phyloP scores from a whole-genome alignment of 2,797 vertebrate species.

The Notolepis coatsorum region DNA sequence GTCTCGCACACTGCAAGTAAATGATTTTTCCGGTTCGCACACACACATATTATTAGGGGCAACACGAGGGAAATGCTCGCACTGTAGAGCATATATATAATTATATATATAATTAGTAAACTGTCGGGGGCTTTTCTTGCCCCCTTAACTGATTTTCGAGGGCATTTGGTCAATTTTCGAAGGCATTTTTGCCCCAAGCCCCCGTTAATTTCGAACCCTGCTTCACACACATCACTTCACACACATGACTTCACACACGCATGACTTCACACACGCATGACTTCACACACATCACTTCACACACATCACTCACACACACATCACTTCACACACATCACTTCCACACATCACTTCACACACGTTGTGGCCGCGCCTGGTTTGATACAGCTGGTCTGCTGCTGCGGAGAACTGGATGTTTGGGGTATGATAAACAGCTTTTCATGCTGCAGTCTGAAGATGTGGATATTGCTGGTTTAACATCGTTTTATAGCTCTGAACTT shows the following conservation, averaged over 20 bases:
- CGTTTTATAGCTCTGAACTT: constrained; percentile 6
- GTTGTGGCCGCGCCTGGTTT: background rate
- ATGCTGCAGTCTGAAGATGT: background rate
- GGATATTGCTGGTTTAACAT: background rate
- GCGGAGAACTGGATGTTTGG: background rate
- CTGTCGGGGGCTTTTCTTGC: too few species aligned
- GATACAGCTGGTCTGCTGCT: background rate
- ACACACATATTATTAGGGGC: too few species aligned
- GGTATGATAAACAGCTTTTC: constrained; percentile 3
- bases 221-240: constrained; percentile 30
- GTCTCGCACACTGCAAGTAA: too few species aligned
- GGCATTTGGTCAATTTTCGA: too few species aligned
- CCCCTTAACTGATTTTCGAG: too few species aligned
- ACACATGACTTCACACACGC: too few species aligned
- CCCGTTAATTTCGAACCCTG: too few species aligned
- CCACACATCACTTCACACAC: background rate
- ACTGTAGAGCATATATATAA: too few species aligned
- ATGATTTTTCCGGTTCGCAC: too few species aligned
- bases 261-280: constrained; percentile 18
- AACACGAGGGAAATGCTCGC: too few species aligned
- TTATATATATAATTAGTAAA: too few species aligned
- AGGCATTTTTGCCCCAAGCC: too few species aligned
- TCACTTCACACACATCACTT: constrained; percentile 27
- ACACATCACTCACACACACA: constrained; percentile 13
- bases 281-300: constrained; percentile 24